Conservation (phyloP, 53 echinoderm and acorn worm species). For the Apostichopus leukothele region DNA sequence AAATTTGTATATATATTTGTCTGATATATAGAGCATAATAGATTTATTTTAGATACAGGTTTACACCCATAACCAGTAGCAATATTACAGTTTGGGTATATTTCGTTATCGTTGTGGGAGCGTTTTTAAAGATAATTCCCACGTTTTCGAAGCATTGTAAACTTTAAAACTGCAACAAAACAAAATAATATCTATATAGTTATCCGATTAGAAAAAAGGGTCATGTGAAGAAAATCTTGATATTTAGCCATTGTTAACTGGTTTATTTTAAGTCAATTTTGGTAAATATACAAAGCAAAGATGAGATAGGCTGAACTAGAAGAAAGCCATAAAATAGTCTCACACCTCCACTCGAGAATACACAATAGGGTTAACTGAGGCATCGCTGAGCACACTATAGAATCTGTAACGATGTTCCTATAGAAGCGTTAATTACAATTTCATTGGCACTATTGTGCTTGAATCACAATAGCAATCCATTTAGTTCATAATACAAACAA, state of each 20-base stretch:
- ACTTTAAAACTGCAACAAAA: not conserved
- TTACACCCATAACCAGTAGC: no score
- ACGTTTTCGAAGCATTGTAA: not conserved
- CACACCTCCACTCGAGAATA: not conserved
- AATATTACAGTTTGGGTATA: no score
- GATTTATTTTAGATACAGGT: no score
- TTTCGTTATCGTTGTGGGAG: conserved; percentile 7
- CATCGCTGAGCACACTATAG: no score
- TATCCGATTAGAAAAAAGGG: not conserved
- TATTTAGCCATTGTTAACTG: not conserved
- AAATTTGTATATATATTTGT: no score
- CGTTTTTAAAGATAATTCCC: conserved; percentile 18
- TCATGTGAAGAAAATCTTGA: not conserved
- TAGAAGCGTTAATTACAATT: no score
- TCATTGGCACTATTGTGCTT: no score
- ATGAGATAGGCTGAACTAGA: not conserved
- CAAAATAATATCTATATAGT: not conserved
- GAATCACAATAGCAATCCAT: no score
- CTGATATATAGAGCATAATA: no score
- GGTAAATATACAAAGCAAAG: not conserved
- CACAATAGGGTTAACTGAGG: no score
- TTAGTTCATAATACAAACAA: no score
- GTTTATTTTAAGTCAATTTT: not conserved
- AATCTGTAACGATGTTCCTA: not conserved
- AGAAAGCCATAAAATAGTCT: not conserved